A percentile compares a stretch with the other conserved stretches of the same genome.
Conservation (phyloP, 2,113 vertebrate species). For the Climacteris rufus region DNA sequence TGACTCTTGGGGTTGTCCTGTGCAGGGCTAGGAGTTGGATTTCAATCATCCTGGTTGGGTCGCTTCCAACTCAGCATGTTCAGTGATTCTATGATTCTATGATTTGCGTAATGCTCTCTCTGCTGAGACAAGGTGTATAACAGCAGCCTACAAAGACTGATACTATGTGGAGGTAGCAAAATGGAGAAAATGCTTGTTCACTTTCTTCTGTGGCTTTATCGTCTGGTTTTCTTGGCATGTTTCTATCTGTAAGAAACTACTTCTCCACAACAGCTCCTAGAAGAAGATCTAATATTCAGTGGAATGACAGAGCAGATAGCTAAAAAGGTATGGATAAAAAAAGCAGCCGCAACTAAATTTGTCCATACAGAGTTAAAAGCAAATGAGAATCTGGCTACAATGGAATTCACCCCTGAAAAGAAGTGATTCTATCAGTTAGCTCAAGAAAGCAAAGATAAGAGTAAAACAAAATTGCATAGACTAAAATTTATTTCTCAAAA, state of each 20-base stretch:
- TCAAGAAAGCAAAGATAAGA: background rate
- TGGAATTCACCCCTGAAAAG: background rate
- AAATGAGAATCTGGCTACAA: background rate
- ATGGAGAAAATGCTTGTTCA: background rate
- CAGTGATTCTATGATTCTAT: background rate
- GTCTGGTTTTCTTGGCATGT: background rate
- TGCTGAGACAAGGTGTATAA: background rate
- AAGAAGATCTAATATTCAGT: background rate
- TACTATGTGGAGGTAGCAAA: background rate
- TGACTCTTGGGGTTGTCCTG: background rate
- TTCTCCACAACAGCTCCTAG: background rate
- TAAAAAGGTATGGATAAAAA: background rate
- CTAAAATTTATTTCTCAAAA: background rate
- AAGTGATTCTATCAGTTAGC: background rate
- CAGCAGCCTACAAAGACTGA: background rate
- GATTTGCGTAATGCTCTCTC: background rate
- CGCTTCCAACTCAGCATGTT: background rate
- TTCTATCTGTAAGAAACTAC: background rate
- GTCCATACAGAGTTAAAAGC: background rate
- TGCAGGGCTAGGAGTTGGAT: background rate
- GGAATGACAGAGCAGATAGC: background rate
- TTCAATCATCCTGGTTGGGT: background rate
- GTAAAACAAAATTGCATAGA: background rate
- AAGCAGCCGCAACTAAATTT: background rate
- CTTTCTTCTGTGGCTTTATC: background rate